phyloP scores from a whole-genome alignment of 2,888 invertebrate genomes.

The Kuschelorhynchus macadamiae region DNA sequence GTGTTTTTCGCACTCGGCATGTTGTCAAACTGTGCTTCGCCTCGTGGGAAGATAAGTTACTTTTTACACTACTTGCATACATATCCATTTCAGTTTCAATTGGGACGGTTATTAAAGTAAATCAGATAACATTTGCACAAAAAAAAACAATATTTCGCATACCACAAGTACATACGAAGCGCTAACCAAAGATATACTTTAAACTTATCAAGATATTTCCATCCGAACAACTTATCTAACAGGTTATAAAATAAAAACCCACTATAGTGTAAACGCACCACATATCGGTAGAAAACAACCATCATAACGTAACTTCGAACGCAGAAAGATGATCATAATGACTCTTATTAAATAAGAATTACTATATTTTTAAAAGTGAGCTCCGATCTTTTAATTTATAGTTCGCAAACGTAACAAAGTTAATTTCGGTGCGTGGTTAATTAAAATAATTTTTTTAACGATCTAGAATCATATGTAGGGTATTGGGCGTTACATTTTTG shows the following conservation, averaged over 20 bases:
- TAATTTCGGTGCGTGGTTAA: neutral
- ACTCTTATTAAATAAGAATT: constrained; percentile 19
- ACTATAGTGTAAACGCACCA: neutral
- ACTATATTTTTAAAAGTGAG: constrained; percentile 17
- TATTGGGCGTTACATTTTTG: constrained; percentile 23
- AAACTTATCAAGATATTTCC: no score
- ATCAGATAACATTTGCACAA: no score
- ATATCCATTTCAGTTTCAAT: no score
- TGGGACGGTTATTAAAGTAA: no score
- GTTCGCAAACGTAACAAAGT: constrained; percentile 14
- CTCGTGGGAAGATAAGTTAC: no score
- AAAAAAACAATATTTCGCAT: no score
- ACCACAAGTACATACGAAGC: no score
- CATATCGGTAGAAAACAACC: neutral
- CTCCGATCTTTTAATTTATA: neutral
- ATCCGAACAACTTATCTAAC: neutral
- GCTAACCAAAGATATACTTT: no score
- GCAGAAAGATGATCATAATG: neutral
- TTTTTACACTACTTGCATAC: no score
- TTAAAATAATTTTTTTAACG: constrained; percentile 18
- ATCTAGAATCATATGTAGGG: constrained; percentile 18
- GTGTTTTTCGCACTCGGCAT: no score
- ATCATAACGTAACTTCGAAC: neutral
- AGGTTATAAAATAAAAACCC: constrained; percentile 3
- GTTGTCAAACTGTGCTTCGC: no score